Base-by-base conservation (phyloP, 23 tunicate species). In the Botrylloides violaceus region DNA sequence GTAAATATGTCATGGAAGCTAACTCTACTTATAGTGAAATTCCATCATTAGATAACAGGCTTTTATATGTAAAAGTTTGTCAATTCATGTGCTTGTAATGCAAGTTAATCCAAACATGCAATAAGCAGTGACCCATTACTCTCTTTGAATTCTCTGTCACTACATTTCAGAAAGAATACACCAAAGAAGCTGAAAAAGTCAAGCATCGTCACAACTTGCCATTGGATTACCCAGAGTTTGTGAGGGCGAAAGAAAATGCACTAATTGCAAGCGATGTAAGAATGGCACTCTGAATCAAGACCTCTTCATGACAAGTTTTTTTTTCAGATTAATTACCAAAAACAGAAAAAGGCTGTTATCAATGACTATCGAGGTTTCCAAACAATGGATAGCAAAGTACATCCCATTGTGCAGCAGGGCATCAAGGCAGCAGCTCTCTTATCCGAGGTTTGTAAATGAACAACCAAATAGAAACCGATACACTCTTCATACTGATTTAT, bases 371-470 rank as follows among this genome's bases (percentile, higher is more conserved):
- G 81, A 33, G 99, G 99, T 38, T 94, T 83, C 58, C 96, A 94
- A 66, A 79, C 86, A 29, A 82, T 94, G 96, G 91, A 83, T 36
- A 79, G 87, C 64, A 62, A 66, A 26, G 83, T 81, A 29, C 92
- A 94, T 79, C 99, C 99, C 6, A 71, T 87, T 58, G 87, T 94
- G 1, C 82, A 78, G 33, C 99, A 91, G 60, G 99, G 92, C 64
- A 84, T 87, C 26, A 82, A 82, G 56, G 99, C 95, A 50, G 96
- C 92, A 19, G 86, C 88, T 62, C 88, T 83, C 36, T 64, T 79
- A 22, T 87, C 96, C 19, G 82, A 94, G 64, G 99, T 91, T 65
- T 33, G 73, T 66, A 4, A 20, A 33, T 34, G 3, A 4, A 31
- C 39, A n/a, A n/a, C n/a, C n/a, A n/a, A n/a, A n/a, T n/a, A n/a